Conservation (phyloP, 2,888 invertebrate genomes). For the Clistopyga incitator region DNA sequence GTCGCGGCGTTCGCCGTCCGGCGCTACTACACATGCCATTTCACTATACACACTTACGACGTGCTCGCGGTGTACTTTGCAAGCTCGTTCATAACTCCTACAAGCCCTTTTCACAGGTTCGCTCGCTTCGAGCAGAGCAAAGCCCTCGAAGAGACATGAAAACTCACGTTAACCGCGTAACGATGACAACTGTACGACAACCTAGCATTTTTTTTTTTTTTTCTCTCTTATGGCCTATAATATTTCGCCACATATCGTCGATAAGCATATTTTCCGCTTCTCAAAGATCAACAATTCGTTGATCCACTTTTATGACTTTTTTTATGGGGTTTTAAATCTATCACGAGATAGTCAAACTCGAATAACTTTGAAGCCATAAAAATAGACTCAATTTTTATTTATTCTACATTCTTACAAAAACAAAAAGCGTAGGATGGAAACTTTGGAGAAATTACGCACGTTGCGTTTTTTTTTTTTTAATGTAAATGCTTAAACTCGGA, state of each 20-base stretch:
- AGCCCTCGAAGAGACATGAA: slow-evolving; percentile 53
- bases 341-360: background rate
- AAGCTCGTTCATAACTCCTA: slow-evolving; percentile 59
- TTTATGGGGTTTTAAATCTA: background rate
- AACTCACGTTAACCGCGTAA: slow-evolving; percentile 61
- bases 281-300: background rate
- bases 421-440: too few species aligned
- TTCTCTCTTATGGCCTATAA: background rate
- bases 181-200: slow-evolving; percentile 64
- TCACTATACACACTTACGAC: slow-evolving; percentile 23
- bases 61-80: slow-evolving; percentile 49
- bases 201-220: background rate
- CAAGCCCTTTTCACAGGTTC: slow-evolving; percentile 54
- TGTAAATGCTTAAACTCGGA: too few species aligned
- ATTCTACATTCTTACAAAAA: too few species aligned
- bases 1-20: background rate
- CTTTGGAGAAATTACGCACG: too few species aligned
- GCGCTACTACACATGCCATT: slow-evolving; percentile 16
- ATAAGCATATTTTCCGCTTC: background rate
- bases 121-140: slow-evolving; percentile 35
- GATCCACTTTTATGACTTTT: background rate
- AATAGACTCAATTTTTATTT: too few species aligned
- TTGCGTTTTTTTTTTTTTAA: too few species aligned
- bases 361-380: background rate
- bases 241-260: background rate